Evolutionary conservation across 2,888 invertebrate species (phyloP).

Genomic region (Blastobasis adustella): DNA sequence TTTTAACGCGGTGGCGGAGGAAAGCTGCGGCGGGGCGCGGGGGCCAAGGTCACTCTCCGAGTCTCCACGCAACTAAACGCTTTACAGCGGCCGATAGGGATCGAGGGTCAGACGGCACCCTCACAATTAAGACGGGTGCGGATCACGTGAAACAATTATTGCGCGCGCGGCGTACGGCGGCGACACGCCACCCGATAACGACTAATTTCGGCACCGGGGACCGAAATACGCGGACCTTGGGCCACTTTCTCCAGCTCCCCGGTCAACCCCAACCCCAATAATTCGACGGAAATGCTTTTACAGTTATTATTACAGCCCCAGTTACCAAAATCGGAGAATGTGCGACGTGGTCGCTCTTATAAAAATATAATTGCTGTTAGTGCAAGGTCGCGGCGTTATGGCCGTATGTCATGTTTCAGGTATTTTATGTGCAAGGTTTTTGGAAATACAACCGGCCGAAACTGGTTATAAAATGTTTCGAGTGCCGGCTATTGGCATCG

Average conservation of each 20-base stretch:
- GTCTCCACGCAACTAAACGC: conserved; percentile 54
- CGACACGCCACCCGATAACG: conserved; percentile 60
- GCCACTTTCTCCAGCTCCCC: not conserved
- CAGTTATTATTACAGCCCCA: not conserved
- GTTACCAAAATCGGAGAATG: no score
- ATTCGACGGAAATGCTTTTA: not conserved
- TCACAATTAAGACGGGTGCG: conserved; percentile 50
- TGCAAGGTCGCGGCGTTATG: no score
- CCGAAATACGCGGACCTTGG: not conserved
- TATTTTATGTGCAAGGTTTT: no score
- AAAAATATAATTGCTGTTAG: no score
- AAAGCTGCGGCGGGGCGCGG: conserved; percentile 24
- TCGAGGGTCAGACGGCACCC: conserved; percentile 35
- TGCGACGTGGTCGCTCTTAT: no score
- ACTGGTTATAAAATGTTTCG: no score
- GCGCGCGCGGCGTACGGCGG: conserved; percentile 34
- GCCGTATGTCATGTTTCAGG: no score
- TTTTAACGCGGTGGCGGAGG: conserved; percentile 48
- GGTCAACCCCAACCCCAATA: not conserved
- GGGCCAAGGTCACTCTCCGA: conserved; percentile 61
- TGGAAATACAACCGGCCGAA: no score
- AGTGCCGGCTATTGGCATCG: not conserved
- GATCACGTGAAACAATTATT: conserved; percentile 53
- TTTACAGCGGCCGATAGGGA: conserved; percentile 46
- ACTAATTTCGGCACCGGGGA: conserved; percentile 33